These are phyloP conservation scores for Trachemys scripta DNA, from an alignment of 2,113 vertebrate species.

Conservation along the genomic window DNA sequence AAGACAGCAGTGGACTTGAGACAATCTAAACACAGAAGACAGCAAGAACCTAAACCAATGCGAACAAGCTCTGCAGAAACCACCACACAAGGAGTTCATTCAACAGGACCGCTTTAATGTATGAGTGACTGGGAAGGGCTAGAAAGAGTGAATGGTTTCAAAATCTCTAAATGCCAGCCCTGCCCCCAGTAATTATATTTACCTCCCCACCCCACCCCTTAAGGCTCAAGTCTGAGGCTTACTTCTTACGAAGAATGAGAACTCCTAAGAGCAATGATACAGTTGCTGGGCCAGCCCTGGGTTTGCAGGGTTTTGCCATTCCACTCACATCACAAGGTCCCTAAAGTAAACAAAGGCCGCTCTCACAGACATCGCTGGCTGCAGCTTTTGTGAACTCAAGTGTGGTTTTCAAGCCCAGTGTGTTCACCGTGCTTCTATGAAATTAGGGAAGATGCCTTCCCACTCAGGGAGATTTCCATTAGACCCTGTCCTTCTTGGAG, in stretches of 20 bases:
- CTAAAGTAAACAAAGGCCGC: neutral
- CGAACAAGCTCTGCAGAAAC: neutral
- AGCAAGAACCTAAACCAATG: neutral
- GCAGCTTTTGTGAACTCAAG: rapidly evolving
- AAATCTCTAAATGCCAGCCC: neutral
- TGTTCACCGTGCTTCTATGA: neutral
- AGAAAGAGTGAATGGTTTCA: neutral
- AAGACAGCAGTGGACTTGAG: neutral
- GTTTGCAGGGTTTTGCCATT: neutral
- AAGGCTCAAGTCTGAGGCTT: slow-evolving; percentile 42
- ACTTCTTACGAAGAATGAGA: slow-evolving; percentile 13
- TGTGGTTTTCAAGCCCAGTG: neutral
- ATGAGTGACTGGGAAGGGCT: neutral
- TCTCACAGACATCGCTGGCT: neutral
- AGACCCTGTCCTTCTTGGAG: neutral
- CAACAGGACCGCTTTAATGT: neutral
- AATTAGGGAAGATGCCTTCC: too few relatives aligned
- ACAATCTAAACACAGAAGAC: neutral
- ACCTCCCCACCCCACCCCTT: neutral
- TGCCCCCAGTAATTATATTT: neutral
- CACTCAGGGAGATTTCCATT: neutral
- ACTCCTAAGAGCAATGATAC: slow-evolving; percentile 36
- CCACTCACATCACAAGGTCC: neutral
- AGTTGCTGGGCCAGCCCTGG: slow-evolving; percentile 30
- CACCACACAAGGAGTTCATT: neutral